Evolutionary conservation across 2,797 vertebrate species (phyloP), one percentile per base, ranked within the genome.

Genomic region (Pseudomugil tenellus): DNA sequence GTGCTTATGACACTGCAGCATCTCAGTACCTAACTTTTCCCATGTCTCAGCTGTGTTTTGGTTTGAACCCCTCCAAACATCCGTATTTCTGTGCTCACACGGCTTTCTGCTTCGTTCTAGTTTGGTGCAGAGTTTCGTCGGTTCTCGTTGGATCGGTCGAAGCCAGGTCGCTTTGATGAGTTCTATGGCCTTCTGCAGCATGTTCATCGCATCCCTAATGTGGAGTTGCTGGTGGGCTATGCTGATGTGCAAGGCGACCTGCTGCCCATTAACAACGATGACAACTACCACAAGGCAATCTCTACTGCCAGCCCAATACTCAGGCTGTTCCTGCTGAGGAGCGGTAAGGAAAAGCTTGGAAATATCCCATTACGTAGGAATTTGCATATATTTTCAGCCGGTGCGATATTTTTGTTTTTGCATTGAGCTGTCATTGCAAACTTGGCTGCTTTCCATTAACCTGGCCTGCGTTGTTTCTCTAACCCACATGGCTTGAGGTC

Each of bases 231-330:
- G 66, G 96, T 99, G 86, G 97, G 97, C 17, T 99, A 99, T 19
- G 96, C 96, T 0, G 98, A 99, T 55, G 80, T 99, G 79, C 97
- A 99, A 0, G 98, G 98, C 0, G 98, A 99, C 91, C 92, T 99
- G 54, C 91, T 99, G 70, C 98, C 98, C 29, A 99, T 99, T 89
- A 99, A 98, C 87, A 99, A 99, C 0, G 96, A 99, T 2, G 98
- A 99, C 87, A 99, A 99, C 88, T 99, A 98, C 56, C 95, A 96
- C 90, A 98, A 97, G 92, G 97, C 98, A n/a, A 95, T 99, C 74
- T 96, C 97, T 37, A 96, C 95, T 0, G 98, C 98, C 74, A 96
- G 92, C 62, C 97, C 98, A 6, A 87, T 99, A 14, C 97, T 99
- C 53, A 90, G 98, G 81, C 94, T 99, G 81, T 98, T 99, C 80